These are phyloP conservation scores for Montipora capitata DNA, from an alignment of 92 coral and sea anemone species.

Conservation along the genomic window DNA sequence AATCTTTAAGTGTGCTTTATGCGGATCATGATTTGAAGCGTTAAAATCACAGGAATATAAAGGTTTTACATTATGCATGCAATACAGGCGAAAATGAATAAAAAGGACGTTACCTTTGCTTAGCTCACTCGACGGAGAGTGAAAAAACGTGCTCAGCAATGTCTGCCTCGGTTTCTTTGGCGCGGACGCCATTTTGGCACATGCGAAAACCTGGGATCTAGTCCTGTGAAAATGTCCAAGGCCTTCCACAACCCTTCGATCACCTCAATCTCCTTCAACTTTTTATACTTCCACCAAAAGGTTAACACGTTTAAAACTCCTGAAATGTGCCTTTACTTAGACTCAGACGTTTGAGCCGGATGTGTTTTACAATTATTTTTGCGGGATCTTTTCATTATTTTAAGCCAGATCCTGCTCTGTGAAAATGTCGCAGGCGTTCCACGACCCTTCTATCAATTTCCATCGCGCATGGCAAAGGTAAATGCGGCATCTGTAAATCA, in stretches of 20 bases:
- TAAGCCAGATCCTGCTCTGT: conserved; percentile 61
- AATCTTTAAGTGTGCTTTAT: background rate
- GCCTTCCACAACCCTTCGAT: conserved; percentile 51
- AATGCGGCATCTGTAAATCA: background rate
- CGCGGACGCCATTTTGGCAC: conserved; percentile 49
- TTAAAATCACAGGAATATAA: background rate
- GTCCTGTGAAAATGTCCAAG: conserved; percentile 28
- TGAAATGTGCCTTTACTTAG: conserved; percentile 40
- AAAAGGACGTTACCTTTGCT: conserved; percentile 54
- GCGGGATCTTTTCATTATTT: conserved; percentile 56
- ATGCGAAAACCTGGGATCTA: conserved; percentile 37
- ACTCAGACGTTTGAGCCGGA: conserved; percentile 35
- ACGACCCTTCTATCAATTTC: conserved; percentile 55
- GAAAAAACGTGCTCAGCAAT: conserved; percentile 57
- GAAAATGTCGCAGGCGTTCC: conserved; percentile 34
- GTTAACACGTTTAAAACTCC: conserved; percentile 49
- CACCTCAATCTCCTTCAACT: background rate
- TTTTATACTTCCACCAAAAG: conserved; percentile 32
- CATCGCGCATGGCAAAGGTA: conserved; percentile 9
- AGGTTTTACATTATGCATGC: conserved; percentile 40
- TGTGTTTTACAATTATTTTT: conserved; percentile 27
- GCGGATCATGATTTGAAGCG: no score
- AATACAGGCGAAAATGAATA: conserved; percentile 55
- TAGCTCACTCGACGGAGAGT: conserved; percentile 20
- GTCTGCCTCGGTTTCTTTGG: conserved; percentile 50